Evolutionary conservation across 2,113 vertebrate species (phyloP), one percentile per base, ranked within the genome.

Genomic region (Todiramphus chloris): DNA sequence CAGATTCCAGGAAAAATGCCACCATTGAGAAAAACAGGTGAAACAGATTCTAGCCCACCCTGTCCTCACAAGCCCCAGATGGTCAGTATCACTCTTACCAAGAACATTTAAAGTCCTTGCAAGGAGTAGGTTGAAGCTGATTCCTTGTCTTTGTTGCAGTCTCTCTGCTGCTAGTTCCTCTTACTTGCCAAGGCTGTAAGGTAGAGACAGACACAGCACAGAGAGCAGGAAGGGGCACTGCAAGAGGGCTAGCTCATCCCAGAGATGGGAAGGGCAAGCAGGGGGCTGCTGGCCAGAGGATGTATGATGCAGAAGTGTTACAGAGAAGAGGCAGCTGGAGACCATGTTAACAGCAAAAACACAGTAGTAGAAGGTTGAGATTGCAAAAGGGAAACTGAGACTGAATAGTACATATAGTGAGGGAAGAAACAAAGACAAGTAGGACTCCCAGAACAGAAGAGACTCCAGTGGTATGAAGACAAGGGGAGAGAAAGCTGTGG

Each of bases 81-180:
- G 60, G 37, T 2, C 12, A 16, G 8, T 11, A 56, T 11, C 4
- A 7, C 51, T 70, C 31, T 44, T 25, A 84, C 5, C 2, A 28
- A 56, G 44, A 66, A 28, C 13, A 24, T 33, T 83, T 39, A 3
- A 24, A 68, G n/a, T 1, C 24, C 44, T 50, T 6, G 53, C 4
- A 27, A 43, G 10, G n/a, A 13, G 2, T 0, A 0, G 0, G 5
- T 1, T 51, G 51, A 62, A 24, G 35, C 3, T 18, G 23, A 2
- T 33, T 5, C 4, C 10, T n/a, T 18, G 25, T 37, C 6, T 19
- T 46, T 23, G 53, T 15, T 58, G 15, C 10, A 50, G 51, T 25
- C 5, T 0, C 16, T 9, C 12, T 33, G 25, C 14, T 59, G 7
- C 4, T 4, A 10, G 25, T 2, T 1, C 5, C 9, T 31, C 12